Evolutionary conservation across 2,888 invertebrate species (phyloP).

Genomic region (Quadroppia sp.): DNA sequence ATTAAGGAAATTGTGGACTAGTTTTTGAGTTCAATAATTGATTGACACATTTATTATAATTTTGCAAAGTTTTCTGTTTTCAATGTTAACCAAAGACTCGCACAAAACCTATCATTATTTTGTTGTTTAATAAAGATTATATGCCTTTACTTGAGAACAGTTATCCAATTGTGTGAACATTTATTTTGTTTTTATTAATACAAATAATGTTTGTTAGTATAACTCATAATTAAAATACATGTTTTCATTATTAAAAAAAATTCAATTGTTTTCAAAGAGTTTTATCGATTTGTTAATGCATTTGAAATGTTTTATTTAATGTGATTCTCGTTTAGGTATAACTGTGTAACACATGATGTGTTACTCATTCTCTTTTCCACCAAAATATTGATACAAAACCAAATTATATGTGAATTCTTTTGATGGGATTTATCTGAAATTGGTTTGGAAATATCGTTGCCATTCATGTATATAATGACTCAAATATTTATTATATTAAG

Average conservation of each 20-base stretch:
- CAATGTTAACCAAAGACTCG: conserved; percentile 2
- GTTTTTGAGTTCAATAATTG: background rate
- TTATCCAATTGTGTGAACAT: too few relatives aligned
- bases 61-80: background rate
- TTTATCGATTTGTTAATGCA: background rate
- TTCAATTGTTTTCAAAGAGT: background rate
- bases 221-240: too few relatives aligned
- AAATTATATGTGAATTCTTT: background rate
- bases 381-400: too few relatives aligned
- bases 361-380: too few relatives aligned
- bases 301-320: background rate
- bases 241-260: background rate
- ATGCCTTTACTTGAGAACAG: too few relatives aligned
- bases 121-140: background rate
- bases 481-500: too few relatives aligned
- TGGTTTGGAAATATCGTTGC: background rate
- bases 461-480: too few relatives aligned
- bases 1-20: too few relatives aligned
- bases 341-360: too few relatives aligned
- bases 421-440: background rate
- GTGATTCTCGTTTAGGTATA: too few relatives aligned
- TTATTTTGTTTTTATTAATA: too few relatives aligned
- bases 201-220: too few relatives aligned
- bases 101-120: conserved; percentile 1
- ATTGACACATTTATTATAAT: background rate